Conservation (phyloP, 1,140 invertebrate genomes). For the Tetramorium alpestre region DNA sequence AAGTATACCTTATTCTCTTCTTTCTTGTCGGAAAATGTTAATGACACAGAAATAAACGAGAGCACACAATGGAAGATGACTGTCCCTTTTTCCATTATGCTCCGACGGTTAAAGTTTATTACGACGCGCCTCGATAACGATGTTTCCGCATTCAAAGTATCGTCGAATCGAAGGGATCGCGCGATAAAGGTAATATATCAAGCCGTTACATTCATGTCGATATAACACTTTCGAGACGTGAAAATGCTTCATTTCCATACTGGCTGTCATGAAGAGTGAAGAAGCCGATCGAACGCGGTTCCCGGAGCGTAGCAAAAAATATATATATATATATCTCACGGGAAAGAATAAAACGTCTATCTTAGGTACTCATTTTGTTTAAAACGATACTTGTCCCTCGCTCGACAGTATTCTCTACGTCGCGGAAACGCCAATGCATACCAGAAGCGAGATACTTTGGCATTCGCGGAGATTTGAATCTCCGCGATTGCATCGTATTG, state of each 20-base stretch:
- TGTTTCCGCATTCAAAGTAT: conserved; percentile 10
- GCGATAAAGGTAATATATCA: conserved; percentile 54
- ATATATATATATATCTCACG: not conserved
- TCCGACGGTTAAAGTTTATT: conserved; percentile 11
- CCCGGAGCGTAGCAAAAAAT: not conserved
- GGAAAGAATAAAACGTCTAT: conserved; percentile 2
- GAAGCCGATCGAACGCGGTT: conserved; percentile 9
- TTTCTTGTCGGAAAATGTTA: not conserved
- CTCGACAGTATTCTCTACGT: not conserved
- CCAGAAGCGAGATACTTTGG: not conserved
- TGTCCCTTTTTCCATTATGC: not conserved
- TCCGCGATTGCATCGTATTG: not conserved
- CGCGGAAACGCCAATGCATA: not conserved
- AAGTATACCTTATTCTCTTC: not conserved
- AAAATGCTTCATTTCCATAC: conserved; percentile 58
- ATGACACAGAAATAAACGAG: conserved; percentile 6
- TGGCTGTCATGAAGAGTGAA: conserved; percentile 10
- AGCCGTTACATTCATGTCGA: conserved; percentile 30
- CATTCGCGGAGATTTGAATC: not conserved
- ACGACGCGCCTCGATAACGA: not conserved
- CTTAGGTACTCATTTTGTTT: conserved; percentile 1
- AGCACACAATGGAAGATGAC: not conserved
- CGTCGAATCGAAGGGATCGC: not conserved
- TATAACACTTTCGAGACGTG: conserved; percentile 23
- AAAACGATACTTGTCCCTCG: conserved; percentile 6